Evolutionary conservation across 2,113 vertebrate species (phyloP).

Genomic region (Varanus komodoensis): DNA sequence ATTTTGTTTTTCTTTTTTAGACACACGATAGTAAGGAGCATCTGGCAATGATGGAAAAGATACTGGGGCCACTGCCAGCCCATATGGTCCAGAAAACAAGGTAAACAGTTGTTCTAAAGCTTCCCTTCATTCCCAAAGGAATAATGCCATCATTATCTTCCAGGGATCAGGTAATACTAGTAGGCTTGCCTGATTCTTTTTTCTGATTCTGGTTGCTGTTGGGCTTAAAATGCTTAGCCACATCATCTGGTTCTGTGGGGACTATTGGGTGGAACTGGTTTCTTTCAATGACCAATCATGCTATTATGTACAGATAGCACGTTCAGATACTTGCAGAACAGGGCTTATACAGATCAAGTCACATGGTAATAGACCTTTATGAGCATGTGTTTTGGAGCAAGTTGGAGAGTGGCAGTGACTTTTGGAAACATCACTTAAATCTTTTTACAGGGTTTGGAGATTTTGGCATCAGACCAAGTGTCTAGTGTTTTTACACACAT

Average conservation of each 20-base stretch:
- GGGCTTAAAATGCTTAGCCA: neutral
- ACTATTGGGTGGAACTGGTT: neutral
- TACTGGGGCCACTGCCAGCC: slow-evolving; percentile 85
- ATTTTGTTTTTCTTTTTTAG: slow-evolving; percentile 49
- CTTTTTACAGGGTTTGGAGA: neutral
- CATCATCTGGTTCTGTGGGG: neutral
- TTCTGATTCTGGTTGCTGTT: neutral
- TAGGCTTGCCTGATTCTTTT: neutral
- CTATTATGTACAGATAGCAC: no score
- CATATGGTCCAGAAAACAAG: slow-evolving; percentile 87
- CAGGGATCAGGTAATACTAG: neutral
- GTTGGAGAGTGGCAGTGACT: neutral
- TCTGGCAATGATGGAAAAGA: slow-evolving; percentile 92
- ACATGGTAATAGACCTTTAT: no score
- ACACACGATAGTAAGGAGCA: slow-evolving; percentile 89
- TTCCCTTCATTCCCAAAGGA: neutral
- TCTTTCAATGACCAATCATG: no score
- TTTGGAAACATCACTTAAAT: no score
- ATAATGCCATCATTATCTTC: neutral
- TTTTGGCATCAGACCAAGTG: neutral
- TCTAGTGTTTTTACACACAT: neutral
- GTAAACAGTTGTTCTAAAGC: slow-evolving; percentile 64
- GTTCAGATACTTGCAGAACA: neutral
- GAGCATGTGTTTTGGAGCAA: neutral
- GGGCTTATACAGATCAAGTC: no score